A percentile compares a stretch with the other conserved stretches of the same genome.
Evolutionary conservation across 2,797 vertebrate genomes (phyloP).

Genomic region (Enteromius afrohamiltoni): DNA sequence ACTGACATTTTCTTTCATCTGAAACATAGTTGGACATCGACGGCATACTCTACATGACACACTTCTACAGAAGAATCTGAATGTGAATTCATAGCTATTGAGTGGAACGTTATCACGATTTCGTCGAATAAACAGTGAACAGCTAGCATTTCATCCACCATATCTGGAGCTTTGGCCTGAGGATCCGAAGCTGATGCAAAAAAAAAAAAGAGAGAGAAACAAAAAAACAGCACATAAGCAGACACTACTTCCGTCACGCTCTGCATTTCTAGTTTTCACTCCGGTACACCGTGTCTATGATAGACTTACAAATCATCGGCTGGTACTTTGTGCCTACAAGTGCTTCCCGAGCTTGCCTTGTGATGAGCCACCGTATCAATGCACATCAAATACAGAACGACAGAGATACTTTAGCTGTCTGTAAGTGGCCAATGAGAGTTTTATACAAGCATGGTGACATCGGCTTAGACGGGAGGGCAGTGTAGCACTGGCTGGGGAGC

Average conservation of each 20-base stretch:
- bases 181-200: constrained; percentile 41
- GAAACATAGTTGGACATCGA: constrained; percentile 70
- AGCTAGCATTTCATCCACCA: constrained; percentile 47
- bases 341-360: constrained; percentile 35
- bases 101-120: constrained; percentile 51
- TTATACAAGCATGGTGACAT: constrained; percentile 68
- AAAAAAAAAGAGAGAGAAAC: constrained; percentile 32
- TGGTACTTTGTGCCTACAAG: constrained; percentile 14
- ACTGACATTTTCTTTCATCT: constrained; percentile 67
- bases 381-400: constrained; percentile 55
- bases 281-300: constrained; percentile 15
- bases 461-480: constrained; percentile 43
- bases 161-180: constrained; percentile 47
- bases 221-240: constrained; percentile 44
- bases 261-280: constrained; percentile 35
- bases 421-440: constrained; percentile 54
- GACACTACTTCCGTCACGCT: constrained; percentile 15
- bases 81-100: constrained; percentile 54
- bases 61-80: constrained; percentile 57
- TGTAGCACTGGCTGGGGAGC: constrained; percentile 22
- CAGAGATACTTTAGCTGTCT: constrained; percentile 52
- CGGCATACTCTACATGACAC: constrained; percentile 65
- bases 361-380: constrained; percentile 45
- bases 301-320: constrained; percentile 35
- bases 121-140: constrained; percentile 50